Conservation (phyloP, 2,888 invertebrate species). For the Rugalucina vietnamica region DNA sequence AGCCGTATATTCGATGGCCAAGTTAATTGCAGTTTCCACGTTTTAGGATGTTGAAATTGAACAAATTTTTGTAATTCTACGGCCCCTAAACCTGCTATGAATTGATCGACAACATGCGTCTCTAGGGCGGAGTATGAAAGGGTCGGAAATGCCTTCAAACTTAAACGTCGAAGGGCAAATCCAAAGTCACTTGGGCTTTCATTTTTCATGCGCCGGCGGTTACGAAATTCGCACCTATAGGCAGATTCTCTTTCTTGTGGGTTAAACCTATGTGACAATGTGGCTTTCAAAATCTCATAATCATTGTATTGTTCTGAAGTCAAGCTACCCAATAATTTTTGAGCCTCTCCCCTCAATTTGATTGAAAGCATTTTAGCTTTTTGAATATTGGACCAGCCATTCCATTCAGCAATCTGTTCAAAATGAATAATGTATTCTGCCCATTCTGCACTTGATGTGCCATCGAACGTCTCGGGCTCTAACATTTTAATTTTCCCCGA, state of each 20-base stretch:
- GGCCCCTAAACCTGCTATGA: neutral
- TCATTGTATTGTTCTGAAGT: neutral
- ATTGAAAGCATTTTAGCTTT: constrained; percentile 31
- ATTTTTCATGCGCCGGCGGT: neutral
- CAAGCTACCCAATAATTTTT: constrained; percentile 29
- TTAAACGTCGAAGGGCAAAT: neutral
- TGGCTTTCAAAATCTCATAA: constrained; percentile 1
- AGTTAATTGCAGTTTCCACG: neutral
- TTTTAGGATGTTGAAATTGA: neutral
- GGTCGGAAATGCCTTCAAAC: neutral
- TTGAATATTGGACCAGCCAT: constrained; percentile 13
- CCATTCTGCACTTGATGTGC: constrained; percentile 9
- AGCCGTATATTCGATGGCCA: neutral
- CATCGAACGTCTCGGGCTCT: constrained; percentile 28
- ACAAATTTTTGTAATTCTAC: neutral
- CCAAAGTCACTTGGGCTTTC: neutral
- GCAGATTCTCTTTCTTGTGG: neutral
- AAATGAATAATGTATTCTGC: constrained; percentile 36
- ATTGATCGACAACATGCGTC: neutral
- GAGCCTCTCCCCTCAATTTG: constrained; percentile 25
- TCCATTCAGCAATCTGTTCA: constrained; percentile 34
- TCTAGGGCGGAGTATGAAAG: neutral
- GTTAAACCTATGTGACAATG: neutral
- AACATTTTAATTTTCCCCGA: neutral
- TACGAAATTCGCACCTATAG: neutral